Base-by-base conservation (phyloP, 2,797 vertebrate species). In the Gallirallus australis region DNA sequence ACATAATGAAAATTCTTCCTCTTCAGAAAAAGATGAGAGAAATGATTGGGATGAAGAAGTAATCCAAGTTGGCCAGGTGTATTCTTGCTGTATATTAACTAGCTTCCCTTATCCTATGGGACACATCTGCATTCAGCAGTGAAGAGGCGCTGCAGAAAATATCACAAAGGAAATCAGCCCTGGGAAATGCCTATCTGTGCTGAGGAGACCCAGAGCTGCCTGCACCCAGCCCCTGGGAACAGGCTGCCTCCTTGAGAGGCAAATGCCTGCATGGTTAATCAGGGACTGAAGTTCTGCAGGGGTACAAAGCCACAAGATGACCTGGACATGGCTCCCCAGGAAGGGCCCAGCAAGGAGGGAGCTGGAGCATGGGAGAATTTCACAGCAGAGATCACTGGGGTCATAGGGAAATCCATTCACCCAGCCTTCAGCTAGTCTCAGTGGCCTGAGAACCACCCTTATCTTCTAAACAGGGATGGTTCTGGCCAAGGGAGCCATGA, bases 1-100 rank as follows among this genome's bases (percentile, higher is more conserved):
- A 20, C 94, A 97, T 88, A 97, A 97, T 96, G 94, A 96, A 97
- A 97, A 96, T 94, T 60, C 95, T 93, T 82, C 95, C 92, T 94
- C 87, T 97, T 95, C 93, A 96, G 91, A 96, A 96, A 89, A 63
- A 92, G 91, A 89, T 63, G 94, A 95, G 81, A 76, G 84, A 93
- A 87, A 9, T 93, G 89, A 94, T 90, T 95, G 85, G 93, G 93
- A 84, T 72, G 70, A 76, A 96, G 89, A 47, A 91, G 92, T 35
- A 94, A 95, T 93, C 87, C 83, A 10, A 82, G 77, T 3, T 66
- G 80, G 65, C 90, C 97, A 97, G 97, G 94, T 96, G 94, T 96
- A 71, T 88, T 73, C 89, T 66, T 69, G 80, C 56, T 80, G 82
- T 75, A 60, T 54, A 60, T 70, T 72, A 97, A 94, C 47, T 54